phyloP scores from a whole-genome alignment of 1,140 invertebrate genomes.

The Tetragnatha versicolor region DNA sequence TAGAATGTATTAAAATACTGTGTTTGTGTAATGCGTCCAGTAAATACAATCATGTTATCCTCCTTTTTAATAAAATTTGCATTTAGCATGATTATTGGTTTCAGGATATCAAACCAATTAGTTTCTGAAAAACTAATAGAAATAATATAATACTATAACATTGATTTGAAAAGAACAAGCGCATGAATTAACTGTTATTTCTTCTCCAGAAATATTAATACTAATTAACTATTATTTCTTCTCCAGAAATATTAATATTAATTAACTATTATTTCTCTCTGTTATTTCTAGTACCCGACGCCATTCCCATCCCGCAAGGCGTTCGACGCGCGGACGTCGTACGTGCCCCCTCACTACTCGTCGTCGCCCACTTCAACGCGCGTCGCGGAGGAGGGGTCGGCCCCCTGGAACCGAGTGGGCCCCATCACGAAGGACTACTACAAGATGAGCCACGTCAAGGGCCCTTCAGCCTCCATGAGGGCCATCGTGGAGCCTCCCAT shows the following conservation, averaged over 20 bases:
- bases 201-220: background rate
- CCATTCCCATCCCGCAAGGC: background rate
- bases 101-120: no score
- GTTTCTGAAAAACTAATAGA: no score
- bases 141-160: no score
- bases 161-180: no score
- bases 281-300: conserved; percentile 2
- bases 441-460: conserved; percentile 27
- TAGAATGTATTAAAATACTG: no score
- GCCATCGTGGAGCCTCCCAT: background rate
- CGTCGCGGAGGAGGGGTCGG: background rate
- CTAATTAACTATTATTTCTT: background rate
- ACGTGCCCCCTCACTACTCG: background rate
- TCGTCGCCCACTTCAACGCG: background rate
- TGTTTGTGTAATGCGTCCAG: no score
- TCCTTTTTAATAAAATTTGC: no score
- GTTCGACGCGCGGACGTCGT: background rate
- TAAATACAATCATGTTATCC: no score
- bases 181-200: background rate
- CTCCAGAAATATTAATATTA: background rate
- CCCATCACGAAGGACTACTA: conserved; percentile 24
- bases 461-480: conserved; percentile 40
- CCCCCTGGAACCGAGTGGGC: conserved; percentile 5
- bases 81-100: no score
- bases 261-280: background rate